Percentiles rank a stretch among this genome's conserved stretches.
Evolutionary conservation across 1,140 invertebrate genomes (phyloP).

Genomic region (Harpegnathos saltator): DNA sequence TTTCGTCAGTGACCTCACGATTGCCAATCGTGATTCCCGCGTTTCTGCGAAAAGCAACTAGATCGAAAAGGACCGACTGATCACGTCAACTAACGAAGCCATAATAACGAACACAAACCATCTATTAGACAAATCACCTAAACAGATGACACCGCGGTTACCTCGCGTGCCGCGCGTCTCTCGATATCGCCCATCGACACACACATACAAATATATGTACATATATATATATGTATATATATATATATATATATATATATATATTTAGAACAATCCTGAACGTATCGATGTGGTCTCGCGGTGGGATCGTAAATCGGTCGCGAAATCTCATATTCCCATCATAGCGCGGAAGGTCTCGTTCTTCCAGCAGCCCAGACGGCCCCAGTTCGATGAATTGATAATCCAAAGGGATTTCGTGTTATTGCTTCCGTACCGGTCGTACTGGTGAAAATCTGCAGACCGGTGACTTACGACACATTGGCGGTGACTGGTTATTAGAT

Average conservation of each 20-base stretch:
- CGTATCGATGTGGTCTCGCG: not conserved
- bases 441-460: constrained; percentile 81
- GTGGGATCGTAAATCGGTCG: constrained; percentile 53
- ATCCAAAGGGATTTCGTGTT: constrained; percentile 69
- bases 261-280: constrained; percentile 25
- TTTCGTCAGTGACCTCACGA: not conserved
- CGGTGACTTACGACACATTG: constrained; percentile 82
- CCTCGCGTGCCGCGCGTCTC: no score
- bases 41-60: not conserved
- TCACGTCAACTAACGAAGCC: not conserved
- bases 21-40: not conserved
- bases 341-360: constrained; percentile 35
- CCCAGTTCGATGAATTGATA: constrained; percentile 67
- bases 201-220: no score
- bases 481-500: constrained; percentile 86
- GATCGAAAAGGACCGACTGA: not conserved
- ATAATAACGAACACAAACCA: not conserved
- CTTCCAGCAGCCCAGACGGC: constrained; percentile 25
- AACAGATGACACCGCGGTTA: not conserved
- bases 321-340: constrained; percentile 66
- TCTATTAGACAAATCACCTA: not conserved
- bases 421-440: constrained; percentile 78
- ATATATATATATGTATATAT: not conserved
- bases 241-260: constrained; percentile 24
- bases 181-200: no score